phyloP scores from a whole-genome alignment of 2,113 vertebrate species.

The Gavialis gangeticus region DNA sequence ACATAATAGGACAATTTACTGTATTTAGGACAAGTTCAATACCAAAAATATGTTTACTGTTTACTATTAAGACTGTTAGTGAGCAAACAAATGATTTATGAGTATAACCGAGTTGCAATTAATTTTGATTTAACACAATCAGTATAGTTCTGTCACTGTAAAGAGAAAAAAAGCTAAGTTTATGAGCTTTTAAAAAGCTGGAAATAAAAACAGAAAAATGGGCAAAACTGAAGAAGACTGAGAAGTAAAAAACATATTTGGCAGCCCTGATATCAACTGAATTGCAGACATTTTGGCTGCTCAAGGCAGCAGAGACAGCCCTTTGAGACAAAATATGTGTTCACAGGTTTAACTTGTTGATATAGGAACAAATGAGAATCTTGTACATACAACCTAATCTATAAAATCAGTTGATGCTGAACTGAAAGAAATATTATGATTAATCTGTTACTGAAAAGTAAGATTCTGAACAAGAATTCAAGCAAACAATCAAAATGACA shows the following conservation, averaged over 20 bases:
- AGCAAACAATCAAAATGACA: neutral
- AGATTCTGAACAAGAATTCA: neutral
- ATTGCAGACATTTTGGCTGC: neutral
- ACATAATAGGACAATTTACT: constrained; percentile 2
- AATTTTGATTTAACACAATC: neutral
- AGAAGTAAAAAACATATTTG: neutral
- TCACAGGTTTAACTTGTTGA: neutral
- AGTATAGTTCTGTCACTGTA: neutral
- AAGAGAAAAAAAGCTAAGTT: neutral
- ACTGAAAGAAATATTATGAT: neutral
- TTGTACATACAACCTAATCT: neutral
- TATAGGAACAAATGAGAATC: neutral
- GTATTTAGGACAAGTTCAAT: neutral
- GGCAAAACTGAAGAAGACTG: neutral
- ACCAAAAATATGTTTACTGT: neutral
- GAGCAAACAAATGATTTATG: neutral
- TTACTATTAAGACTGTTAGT: neutral
- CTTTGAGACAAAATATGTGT: neutral
- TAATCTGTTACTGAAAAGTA: neutral
- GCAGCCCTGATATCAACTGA: neutral
- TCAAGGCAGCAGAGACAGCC: accelerated
- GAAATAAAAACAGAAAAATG: neutral
- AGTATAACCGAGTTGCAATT: neutral
- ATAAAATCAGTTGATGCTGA: neutral
- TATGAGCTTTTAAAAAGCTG: neutral